Conservation (phyloP, 1,140 invertebrate species). For the Hyles euphorbiae region DNA sequence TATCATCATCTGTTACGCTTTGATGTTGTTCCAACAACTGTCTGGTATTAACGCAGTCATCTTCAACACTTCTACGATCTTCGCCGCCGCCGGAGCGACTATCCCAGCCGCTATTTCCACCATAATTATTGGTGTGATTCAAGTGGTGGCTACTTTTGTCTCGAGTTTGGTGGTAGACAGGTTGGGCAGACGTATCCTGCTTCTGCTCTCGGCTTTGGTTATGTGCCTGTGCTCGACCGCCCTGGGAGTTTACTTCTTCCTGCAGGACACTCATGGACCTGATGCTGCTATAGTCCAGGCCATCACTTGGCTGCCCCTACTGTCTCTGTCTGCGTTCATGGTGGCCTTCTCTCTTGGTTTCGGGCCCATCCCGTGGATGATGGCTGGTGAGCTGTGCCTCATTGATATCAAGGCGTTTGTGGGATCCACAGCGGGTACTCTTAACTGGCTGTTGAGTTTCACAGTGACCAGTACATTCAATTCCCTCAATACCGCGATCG, state of each 20-base stretch:
- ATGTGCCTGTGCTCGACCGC: constrained; percentile 79
- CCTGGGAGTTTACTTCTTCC: constrained; percentile 80
- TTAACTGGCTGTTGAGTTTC: constrained; percentile 89
- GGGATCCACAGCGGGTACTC: constrained; percentile 81
- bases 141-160: constrained; percentile 83
- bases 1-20: constrained; percentile 82
- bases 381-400: constrained; percentile 85
- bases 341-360: constrained; percentile 86
- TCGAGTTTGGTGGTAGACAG: constrained; percentile 86
- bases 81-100: constrained; percentile 77
- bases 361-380: constrained; percentile 88
- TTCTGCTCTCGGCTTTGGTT: constrained; percentile 78
- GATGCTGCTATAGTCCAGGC: constrained; percentile 67
- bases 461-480: constrained; percentile 87
- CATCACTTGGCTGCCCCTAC: constrained; percentile 83
- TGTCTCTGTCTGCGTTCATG: constrained; percentile 84
- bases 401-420: constrained; percentile 87
- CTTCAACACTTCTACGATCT: constrained; percentile 87
- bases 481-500: constrained; percentile 76
- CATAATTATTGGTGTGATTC: constrained; percentile 87
- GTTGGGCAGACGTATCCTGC: constrained; percentile 82
- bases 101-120: constrained; percentile 77
- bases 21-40: constrained; percentile 92
- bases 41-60: constrained; percentile 91
- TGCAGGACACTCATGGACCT: constrained; percentile 68